Conservation (phyloP, 2,888 invertebrate genomes). For the Pristionchus mayeri region DNA sequence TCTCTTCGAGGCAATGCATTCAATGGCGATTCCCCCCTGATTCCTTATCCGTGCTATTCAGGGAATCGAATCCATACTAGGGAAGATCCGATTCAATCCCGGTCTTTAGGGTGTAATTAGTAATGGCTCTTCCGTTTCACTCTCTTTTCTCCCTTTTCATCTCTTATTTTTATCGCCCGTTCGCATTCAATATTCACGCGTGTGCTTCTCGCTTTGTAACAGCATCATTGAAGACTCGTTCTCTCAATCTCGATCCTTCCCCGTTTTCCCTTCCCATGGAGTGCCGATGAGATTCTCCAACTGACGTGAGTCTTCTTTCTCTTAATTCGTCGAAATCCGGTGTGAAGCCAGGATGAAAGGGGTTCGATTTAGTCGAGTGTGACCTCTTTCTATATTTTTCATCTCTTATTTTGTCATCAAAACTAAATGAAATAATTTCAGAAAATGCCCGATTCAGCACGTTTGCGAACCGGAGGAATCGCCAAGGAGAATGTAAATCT, state of each 20-base stretch:
- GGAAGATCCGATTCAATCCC: neutral
- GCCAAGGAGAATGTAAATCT: neutral
- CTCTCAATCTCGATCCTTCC: neutral
- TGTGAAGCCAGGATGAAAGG: neutral
- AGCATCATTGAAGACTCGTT: slow-evolving; percentile 10
- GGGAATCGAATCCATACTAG: neutral
- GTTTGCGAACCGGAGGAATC: neutral
- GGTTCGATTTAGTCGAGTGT: neutral
- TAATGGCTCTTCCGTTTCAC: neutral
- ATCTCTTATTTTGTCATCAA: neutral
- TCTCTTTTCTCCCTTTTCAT: neutral
- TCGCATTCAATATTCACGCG: slow-evolving; percentile 4
- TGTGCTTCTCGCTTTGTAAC: slow-evolving; percentile 3
- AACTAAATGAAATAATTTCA: neutral
- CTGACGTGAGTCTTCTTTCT: neutral
- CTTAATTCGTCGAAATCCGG: neutral
- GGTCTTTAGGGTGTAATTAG: neutral
- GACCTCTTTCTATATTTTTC: neutral
- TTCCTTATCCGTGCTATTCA: neutral
- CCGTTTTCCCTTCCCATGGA: neutral
- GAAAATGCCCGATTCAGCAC: slow-evolving; percentile 26
- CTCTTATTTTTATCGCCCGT: neutral
- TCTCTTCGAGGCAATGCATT: neutral
- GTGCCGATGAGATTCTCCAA: neutral
- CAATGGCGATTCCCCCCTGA: neutral